Base-by-base conservation (phyloP, 2,113 vertebrate species). In the Gambusia holbrooki region DNA sequence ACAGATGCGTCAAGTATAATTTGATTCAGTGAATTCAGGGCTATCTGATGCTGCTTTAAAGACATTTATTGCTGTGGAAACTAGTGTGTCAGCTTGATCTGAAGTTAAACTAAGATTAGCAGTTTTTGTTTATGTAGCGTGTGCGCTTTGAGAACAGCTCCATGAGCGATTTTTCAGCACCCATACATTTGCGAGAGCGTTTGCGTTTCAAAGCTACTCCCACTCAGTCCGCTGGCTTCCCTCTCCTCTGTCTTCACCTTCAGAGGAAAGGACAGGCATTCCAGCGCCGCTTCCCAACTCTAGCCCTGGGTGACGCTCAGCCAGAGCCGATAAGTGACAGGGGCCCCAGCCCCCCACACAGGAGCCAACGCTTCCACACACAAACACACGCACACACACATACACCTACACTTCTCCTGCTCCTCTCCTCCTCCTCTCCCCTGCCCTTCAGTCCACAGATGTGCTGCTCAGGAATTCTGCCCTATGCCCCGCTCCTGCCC, bases 251-350 rank as follows among this genome's bases (percentile, higher is more conserved):
- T 87, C 92, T 91, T 94, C 94, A 95, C 94, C 94, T 95, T 95
- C 93, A 94, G 91, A 94, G 90, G 84, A 87, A 93, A 95, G 94
- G 94, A 94, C 93, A 90, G 91, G 79, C 93, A 94, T 95, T 95
- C 94, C 94, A 89, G 85, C 37, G 63, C 91, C 73, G 91, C 92
- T 93, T 94, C 92, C 93, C 90, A 77, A 91, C 92, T 94, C 91
- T 92, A 91, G 94, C 92, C 94, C 93, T 82, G 92, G 94, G 94
- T 94, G 92, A 94, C 93, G 92, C 94, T 94, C 93, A 93, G 93
- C 89, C 92, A 75, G 90, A 93, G 92, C 94, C 94, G 94, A 95
- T 95, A 95, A 95, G 94, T 95, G 94, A 95, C 93, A 93, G 92
- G 91, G 93, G 94, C 93, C 90, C 90, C 91, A 37, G 92, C 88